Evolutionary conservation across 2,888 invertebrate species (phyloP), one percentile per base, ranked within the genome.

Genomic region (Limulus polyphemus): DNA sequence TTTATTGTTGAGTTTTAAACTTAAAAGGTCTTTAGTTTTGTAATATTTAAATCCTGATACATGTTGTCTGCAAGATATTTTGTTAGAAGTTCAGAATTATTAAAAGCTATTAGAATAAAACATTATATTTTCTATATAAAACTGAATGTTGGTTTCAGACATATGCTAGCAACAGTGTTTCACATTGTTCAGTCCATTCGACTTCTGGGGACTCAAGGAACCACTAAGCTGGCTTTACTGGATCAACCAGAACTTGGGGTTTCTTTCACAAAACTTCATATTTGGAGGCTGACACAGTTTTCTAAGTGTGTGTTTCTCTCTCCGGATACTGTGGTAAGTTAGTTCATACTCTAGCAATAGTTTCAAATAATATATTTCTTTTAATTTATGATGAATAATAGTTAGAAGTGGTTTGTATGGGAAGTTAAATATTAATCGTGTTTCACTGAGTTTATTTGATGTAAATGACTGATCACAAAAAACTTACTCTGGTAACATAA

Each of bases 261-360:
- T 74, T 98, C 99, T 69, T 97, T 99, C 79, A 99, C 99, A 69
- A 99, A 99, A 79, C 81, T 99, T 66, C 95, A 99, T 78, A 95
- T 95, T 79, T 99, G 99, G 99, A 84, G 86, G 72, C 84, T 99
- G 68, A 90, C 90, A 62, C 91, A 98, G 77, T 99, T 86, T 79
- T 85, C 87, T 69, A 99, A 98, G 81, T 93, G 94, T 77, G 95
- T 99, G 70, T 99, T 98, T 79, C 82, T 99, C 71, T 98, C 99
- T 79, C 95, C 99, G 69, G 99, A 99, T 78, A 90, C 91, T 68
- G 80, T 99, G 83, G 97, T 67, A 58, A 59, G 65, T 32, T n/a
- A 14, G 13, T 51, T 51, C n/a, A n/a, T 16, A 9, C 51, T 9
- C 16, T 51, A 14, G 51, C 9, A 51, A 51, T 51, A 16, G n/a